A percentile compares a stretch with the other conserved stretches of the same genome.
These are phyloP conservation scores for Cyphotilapia sp. DNA, from an alignment of 2,113 vertebrate species.

Conservation along the genomic window DNA sequence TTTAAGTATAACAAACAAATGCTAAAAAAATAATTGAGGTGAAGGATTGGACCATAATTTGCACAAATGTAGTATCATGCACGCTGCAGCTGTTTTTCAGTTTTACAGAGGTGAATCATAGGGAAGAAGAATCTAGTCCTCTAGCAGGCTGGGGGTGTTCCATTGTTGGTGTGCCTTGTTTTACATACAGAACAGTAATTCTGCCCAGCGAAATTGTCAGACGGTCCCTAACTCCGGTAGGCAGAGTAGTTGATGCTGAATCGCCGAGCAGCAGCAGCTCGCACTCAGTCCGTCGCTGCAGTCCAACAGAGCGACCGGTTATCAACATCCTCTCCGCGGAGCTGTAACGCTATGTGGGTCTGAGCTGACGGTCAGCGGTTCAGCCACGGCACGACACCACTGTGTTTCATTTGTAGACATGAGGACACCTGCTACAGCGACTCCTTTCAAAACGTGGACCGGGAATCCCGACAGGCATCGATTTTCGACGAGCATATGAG, in stretches of 20 bases:
- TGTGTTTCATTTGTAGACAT: not conserved
- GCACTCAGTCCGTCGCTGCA: conserved; percentile 34
- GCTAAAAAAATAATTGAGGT: not conserved
- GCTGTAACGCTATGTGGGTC: conserved; percentile 1
- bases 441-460: not conserved
- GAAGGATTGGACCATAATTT: not conserved
- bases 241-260: conserved; percentile 45
- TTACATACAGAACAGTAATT: not conserved
- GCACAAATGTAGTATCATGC: not conserved
- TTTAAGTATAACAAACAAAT: not conserved
- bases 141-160: not conserved
- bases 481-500: conserved; percentile 40
- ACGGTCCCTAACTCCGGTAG: conserved; percentile 54
- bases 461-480: conserved; percentile 8
- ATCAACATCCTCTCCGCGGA: conserved; percentile 14
- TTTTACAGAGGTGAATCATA: not conserved
- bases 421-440: conserved; percentile 17
- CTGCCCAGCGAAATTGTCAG: not conserved
- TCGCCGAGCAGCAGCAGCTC: conserved; percentile 10
- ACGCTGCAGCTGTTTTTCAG: not conserved
- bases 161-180: not conserved
- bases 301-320: conserved; percentile 30
- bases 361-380: not conserved
- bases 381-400: not conserved
- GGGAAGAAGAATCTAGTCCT: not conserved